Base-by-base conservation (phyloP, 2,113 vertebrate genomes). In the Thalassoma bifasciatum region DNA sequence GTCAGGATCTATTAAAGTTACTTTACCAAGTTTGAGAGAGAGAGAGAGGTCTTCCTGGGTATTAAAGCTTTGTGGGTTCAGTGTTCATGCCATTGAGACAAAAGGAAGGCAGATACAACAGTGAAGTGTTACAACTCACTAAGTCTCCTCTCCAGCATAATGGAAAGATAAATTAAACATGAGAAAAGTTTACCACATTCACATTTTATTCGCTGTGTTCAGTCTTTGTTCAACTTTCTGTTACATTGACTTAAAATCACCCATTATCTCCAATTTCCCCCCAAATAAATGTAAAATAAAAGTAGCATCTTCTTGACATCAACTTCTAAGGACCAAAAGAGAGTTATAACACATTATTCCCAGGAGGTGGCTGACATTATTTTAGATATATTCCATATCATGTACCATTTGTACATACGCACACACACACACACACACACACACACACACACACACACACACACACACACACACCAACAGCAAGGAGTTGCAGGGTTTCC, bases 161-260 rank as follows among this genome's bases (percentile, higher is more conserved):
- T 9, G 16, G 58, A 51, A 63, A 40, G 56, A 46, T 19, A 22
- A 79, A 75, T 46, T 3, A 63, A 71, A 64, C 0, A 47, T 64
- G 8, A 50, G 49, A 59, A 57, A 52, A 71, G n/a, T 53, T 85
- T 51, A 61, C 26, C 57, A 81, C 77, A 54, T 89, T 90, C 69
- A 88, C 82, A 75, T 86, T 93, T 92, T 91, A 93, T 92, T 93
- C 88, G 69, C 67, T 54, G 69, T 65, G 22, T 71, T 79, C 42
- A 71, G 51, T 77, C 75, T 73, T 46, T 59, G 53, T 42, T 83
- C 21, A 51, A 23, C 53, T 54, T 83, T 75, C 72, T 56, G 56
- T 79, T 85, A 84, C 82, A 85, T 77, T 79, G 61, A 83, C 61
- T 77, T 84, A 59, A 90, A 81, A 78, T 14, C 5, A 40, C n/a